phyloP scores from a whole-genome alignment of 2,888 invertebrate species.

The Leucozona laternaria region DNA sequence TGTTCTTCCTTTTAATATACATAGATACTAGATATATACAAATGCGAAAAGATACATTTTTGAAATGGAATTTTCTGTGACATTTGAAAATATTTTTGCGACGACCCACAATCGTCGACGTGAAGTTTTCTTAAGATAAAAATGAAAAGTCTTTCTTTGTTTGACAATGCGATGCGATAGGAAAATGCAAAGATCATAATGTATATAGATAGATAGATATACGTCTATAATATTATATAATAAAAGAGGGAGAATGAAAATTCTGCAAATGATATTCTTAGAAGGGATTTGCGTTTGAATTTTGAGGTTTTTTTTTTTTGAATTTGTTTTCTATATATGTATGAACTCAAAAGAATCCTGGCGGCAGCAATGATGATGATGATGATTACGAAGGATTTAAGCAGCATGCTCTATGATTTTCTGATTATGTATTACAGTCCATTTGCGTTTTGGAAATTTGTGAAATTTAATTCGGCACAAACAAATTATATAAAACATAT shows the following conservation, averaged over 20 bases:
- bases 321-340: neutral
- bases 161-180: slow-evolving; percentile 19
- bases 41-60: slow-evolving; percentile 6
- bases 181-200: slow-evolving; percentile 59
- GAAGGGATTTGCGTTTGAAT: slow-evolving; percentile 37
- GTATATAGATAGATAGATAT: slow-evolving; percentile 27
- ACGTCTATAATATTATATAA: neutral
- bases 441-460: slow-evolving; percentile 41
- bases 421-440: slow-evolving; percentile 27
- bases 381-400: slow-evolving; percentile 52
- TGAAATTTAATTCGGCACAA: slow-evolving; percentile 17
- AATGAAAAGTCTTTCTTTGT: slow-evolving; percentile 55
- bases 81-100: slow-evolving; percentile 52
- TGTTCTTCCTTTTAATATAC: neutral
- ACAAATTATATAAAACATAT: neutral
- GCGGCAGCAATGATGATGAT: slow-evolving; percentile 31
- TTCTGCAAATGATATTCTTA: slow-evolving; percentile 18
- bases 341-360: slow-evolving; percentile 24
- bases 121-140: slow-evolving; percentile 44
- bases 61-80: slow-evolving; percentile 43
- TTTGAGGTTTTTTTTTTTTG: neutral
- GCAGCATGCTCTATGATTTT: slow-evolving; percentile 29
- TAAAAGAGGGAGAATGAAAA: slow-evolving; percentile 14
- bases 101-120: slow-evolving; percentile 2
- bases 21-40: too few species aligned